Evolutionary conservation across 2,888 invertebrate genomes (phyloP), one percentile per base, ranked within the genome.

Genomic region (Acleris emargana): DNA sequence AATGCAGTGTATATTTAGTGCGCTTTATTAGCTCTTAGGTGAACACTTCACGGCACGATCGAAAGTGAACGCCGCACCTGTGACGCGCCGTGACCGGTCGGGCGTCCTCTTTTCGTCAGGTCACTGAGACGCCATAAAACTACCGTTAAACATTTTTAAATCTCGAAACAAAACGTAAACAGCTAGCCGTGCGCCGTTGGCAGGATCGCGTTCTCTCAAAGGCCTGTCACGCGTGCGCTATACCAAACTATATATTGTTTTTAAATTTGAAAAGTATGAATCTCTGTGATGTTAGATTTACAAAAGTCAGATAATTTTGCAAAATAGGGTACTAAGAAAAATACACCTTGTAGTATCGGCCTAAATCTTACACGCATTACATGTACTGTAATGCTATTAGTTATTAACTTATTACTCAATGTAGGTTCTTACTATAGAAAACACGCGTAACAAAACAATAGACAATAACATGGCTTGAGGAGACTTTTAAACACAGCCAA

Each of bases 31-130:
- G n/a, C 45, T 45, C 45, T 16, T 45, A 45, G 17, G 17, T n/a
- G 17, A 17, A 45, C 45, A 45, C 5, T 16, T 45, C 45, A 16
- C 45, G 17, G 17, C 45, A 76, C 76, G 74, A 83, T 84, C 75
- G 91, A 91, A 90, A 91, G 90, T 90, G 90, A 90, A 88, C 78
- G 88, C 76, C 83, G 87, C 90, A 88, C 90, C 89, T 90, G 89
- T 83, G 83, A 80, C 82, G 75, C 67, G 71, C 75, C 84, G 83
- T 87, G 89, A 86, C 88, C 88, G 82, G 82, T 79, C 78, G 75
- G 61, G 45, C 67, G 75, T 72, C 78, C 80, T 79, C 79, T 81
- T 86, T 83, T 84, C 79, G 80, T 76, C 84, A 76, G 87, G 86
- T 88, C 87, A 87, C 87, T 80, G 83, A 84, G 83, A 83, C 87